Percentiles rank a stretch among this genome's conserved stretches.
Evolutionary conservation across 2,888 invertebrate species (phyloP).

Genomic region (Eupeodes latifasciatus): DNA sequence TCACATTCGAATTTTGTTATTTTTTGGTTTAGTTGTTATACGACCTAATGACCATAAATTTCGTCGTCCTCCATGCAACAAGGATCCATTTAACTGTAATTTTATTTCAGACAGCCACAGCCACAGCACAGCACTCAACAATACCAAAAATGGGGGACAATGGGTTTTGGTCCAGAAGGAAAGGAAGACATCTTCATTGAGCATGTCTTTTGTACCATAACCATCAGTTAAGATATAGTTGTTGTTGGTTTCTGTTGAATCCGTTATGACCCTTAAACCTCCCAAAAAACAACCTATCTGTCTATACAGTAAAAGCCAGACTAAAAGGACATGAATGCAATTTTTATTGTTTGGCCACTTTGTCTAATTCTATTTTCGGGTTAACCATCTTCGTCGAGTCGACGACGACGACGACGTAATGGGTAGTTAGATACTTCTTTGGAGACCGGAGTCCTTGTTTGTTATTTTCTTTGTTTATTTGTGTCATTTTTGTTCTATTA

Average conservation of each 20-base stretch:
- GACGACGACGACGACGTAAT: background rate
- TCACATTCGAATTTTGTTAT: constrained; percentile 63
- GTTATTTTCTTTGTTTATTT: background rate
- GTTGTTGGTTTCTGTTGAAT: background rate
- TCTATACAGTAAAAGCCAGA: background rate
- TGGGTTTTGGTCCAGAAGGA: background rate
- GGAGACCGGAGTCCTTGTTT: constrained; percentile 53
- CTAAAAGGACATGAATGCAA: constrained; percentile 45
- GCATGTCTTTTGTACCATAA: background rate
- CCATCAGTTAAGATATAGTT: background rate
- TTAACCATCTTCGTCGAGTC: background rate
- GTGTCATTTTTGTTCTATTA: constrained; percentile 32
- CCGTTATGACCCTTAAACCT: background rate
- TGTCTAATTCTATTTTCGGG: constrained; percentile 43
- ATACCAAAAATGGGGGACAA: constrained; percentile 7
- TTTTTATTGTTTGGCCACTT: constrained; percentile 47
- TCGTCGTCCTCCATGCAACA: constrained; percentile 58
- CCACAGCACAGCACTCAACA: background rate
- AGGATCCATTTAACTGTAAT: constrained; percentile 50
- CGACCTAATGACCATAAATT: constrained; percentile 75
- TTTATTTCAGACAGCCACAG: constrained; percentile 5
- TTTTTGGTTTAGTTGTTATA: constrained; percentile 55
- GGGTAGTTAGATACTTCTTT: background rate
- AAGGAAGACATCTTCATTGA: constrained; percentile 47
- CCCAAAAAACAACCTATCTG: background rate